A percentile compares a stretch with the other conserved stretches of the same genome.
Evolutionary conservation across 92 coral and sea anemone species (phyloP).

Genomic region (Blastomussa wellsi): DNA sequence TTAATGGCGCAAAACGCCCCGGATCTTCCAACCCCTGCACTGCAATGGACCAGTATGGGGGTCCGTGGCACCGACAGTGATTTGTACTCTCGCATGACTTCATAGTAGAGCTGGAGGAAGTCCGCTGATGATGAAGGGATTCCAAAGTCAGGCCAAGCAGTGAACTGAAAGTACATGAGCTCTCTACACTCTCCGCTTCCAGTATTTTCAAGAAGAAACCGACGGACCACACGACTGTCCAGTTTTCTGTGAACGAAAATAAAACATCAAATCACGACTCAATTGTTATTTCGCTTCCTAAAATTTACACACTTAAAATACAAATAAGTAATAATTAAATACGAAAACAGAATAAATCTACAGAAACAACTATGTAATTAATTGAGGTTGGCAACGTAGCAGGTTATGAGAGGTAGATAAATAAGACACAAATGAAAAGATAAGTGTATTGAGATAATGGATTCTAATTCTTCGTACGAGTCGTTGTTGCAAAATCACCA

Average conservation of each 20-base stretch:
- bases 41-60: conserved; percentile 61
- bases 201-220: conserved; percentile 42
- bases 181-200: conserved; percentile 61
- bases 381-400: too few species aligned
- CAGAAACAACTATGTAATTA: too few species aligned
- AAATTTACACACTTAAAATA: too few species aligned
- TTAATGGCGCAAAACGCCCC: conserved; percentile 57
- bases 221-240: conserved; percentile 57
- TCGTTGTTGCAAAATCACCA: not conserved
- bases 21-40: conserved; percentile 64
- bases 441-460: too few species aligned
- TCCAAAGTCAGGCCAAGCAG: conserved; percentile 65
- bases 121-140: conserved; percentile 59
- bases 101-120: conserved; percentile 51
- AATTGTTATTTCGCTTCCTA: not conserved
- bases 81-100: conserved; percentile 35
- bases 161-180: conserved; percentile 51
- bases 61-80: conserved; percentile 45
- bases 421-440: too few species aligned
- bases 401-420: too few species aligned
- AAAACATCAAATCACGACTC: not conserved
- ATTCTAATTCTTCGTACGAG: too few species aligned
- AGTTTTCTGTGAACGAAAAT: conserved; percentile 35
- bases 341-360: too few species aligned
- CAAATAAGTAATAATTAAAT: too few species aligned